Conservation (phyloP, 2,888 invertebrate genomes). For the Idaea dimidiata region DNA sequence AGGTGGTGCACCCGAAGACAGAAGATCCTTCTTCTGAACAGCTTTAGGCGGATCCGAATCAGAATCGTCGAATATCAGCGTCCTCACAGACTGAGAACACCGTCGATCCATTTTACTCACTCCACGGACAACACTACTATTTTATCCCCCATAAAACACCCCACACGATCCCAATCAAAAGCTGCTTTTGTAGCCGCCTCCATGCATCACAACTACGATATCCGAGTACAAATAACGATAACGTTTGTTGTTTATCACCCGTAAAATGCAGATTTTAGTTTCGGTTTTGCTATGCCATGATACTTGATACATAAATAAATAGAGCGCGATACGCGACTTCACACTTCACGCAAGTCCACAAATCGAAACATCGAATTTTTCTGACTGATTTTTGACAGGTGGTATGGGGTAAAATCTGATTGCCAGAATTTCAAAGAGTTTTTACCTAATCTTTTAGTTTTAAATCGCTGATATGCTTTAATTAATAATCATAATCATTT, state of each 20-base stretch:
- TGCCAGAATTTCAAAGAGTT: not conserved
- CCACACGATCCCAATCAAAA: conserved; percentile 35
- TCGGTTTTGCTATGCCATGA: conserved; percentile 47
- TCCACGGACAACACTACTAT: conserved; percentile 65
- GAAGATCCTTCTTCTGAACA: conserved; percentile 65
- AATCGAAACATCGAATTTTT: conserved; percentile 40
- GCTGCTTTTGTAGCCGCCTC: conserved; percentile 24
- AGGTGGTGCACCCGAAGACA: conserved; percentile 56
- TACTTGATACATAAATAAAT: conserved; percentile 50
- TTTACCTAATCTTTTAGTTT: not conserved
- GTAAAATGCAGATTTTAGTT: conserved; percentile 42
- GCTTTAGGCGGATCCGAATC: conserved; percentile 78
- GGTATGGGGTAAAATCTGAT: not conserved
- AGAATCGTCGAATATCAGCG: conserved; percentile 88
- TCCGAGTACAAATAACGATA: conserved; percentile 13
- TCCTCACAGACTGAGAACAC: conserved; percentile 87
- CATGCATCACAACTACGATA: conserved; percentile 40
- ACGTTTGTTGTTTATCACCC: conserved; percentile 16
- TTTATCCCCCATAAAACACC: conserved; percentile 68
- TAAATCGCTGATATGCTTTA: not conserved
- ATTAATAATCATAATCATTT: too few species aligned
- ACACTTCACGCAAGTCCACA: conserved; percentile 50
- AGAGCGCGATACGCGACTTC: conserved; percentile 55
- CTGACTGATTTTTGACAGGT: not conserved
- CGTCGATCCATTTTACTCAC: conserved; percentile 79